These are phyloP conservation scores for Papilio polytes DNA, from an alignment of 1,140 invertebrate genomes.

Conservation along the genomic window DNA sequence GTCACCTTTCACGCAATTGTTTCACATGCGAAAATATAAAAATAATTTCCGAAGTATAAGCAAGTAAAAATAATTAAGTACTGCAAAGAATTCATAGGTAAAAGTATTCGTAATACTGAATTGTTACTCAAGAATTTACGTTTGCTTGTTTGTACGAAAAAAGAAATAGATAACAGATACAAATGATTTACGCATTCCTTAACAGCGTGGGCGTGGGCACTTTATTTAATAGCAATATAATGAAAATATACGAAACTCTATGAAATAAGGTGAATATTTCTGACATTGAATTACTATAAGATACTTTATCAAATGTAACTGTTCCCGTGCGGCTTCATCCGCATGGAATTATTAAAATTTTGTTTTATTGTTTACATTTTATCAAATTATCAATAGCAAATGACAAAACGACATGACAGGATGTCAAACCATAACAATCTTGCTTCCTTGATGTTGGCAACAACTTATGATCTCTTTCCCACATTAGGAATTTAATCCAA, in stretches of 20 bases:
- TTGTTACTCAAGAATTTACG: not conserved
- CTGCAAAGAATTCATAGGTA: not conserved
- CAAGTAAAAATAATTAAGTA: not conserved
- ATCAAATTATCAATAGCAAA: too few relatives aligned
- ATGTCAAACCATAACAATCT: too few relatives aligned
- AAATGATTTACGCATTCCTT: not conserved
- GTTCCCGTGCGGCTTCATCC: too few relatives aligned
- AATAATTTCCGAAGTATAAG: not conserved
- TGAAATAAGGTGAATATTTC: constrained; percentile 1
- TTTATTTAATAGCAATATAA: constrained; percentile 1
- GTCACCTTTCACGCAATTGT: too few relatives aligned
- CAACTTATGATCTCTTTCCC: too few relatives aligned
- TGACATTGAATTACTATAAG: too few relatives aligned
- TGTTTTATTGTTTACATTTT: too few relatives aligned
- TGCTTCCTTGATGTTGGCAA: too few relatives aligned
- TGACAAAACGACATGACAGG: too few relatives aligned
- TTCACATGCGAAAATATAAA: not conserved
- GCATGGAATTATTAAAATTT: too few relatives aligned
- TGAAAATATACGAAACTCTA: not conserved
- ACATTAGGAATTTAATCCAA: too few relatives aligned
- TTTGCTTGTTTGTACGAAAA: constrained; percentile 6
- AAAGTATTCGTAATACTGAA: not conserved
- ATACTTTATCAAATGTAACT: too few relatives aligned
- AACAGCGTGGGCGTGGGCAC: not conserved
- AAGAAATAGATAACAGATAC: constrained; percentile 9